phyloP scores from a whole-genome alignment of 2,888 invertebrate species.

The Vanessa cardui region DNA sequence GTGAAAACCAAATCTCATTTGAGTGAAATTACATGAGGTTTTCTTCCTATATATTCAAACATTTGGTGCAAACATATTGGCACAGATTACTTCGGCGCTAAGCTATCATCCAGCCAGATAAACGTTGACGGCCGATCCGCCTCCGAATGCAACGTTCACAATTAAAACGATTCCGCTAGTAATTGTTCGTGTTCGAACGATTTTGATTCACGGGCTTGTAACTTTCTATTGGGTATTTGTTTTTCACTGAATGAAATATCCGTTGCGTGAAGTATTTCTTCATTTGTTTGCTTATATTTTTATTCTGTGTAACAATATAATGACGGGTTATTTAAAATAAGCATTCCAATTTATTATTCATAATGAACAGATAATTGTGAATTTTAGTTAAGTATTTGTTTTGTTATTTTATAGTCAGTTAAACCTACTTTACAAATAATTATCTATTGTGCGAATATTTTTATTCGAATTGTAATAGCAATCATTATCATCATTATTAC shows the following conservation, averaged over 20 bases:
- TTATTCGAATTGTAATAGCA: too few relatives aligned
- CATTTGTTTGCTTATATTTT: neutral
- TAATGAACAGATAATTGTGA: too few relatives aligned
- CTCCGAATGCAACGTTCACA: conserved; percentile 10
- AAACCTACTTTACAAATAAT: too few relatives aligned
- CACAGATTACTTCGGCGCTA: conserved; percentile 6
- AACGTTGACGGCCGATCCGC: conserved; percentile 38
- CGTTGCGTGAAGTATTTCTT: conserved; percentile 8
- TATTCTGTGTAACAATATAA: neutral
- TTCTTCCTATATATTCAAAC: neutral
- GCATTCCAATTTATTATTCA: too few relatives aligned
- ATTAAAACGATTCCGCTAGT: conserved; percentile 9
- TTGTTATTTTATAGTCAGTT: too few relatives aligned
- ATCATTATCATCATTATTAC: too few relatives aligned
- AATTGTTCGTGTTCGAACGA: conserved; percentile 21
- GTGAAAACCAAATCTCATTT: neutral
- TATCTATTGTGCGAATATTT: too few relatives aligned
- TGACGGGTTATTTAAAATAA: too few relatives aligned
- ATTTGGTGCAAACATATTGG: neutral
- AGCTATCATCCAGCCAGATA: conserved; percentile 31
- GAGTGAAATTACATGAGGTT: neutral
- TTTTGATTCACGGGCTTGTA: conserved; percentile 25
- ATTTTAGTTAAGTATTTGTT: too few relatives aligned
- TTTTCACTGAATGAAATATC: conserved; percentile 23
- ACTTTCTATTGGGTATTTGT: conserved; percentile 24